phyloP scores from a whole-genome alignment of 2,888 invertebrate species.

The Pseudococcus longispinus region DNA sequence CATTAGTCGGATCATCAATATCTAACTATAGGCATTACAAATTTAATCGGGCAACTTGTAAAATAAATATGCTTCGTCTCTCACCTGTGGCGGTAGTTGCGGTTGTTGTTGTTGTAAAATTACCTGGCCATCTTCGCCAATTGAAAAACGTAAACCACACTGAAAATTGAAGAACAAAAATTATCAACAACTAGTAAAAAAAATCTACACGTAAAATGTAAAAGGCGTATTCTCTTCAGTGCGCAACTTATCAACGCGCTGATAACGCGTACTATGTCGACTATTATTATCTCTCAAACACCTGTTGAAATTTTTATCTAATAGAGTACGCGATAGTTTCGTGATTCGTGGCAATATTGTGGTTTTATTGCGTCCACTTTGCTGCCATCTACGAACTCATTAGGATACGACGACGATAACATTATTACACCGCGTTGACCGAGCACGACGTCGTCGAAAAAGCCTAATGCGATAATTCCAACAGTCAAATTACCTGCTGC shows the following conservation, averaged over 20 bases:
- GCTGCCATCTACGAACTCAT: not conserved
- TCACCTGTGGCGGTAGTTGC: slow-evolving; percentile 58
- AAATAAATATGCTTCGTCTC: not conserved
- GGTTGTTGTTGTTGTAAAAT: slow-evolving; percentile 72
- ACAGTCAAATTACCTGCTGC: not conserved
- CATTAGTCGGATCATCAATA: no score
- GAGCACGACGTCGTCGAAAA: not conserved
- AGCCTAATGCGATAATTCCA: not conserved
- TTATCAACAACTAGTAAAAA: not conserved
- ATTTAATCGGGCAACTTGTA: not conserved
- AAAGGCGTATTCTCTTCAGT: not conserved
- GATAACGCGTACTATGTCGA: not conserved
- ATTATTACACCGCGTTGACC: not conserved
- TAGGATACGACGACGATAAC: not conserved
- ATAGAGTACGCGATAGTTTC: not conserved
- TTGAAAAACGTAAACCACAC: slow-evolving; percentile 67
- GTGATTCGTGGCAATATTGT: not conserved
- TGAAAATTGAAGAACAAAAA: slow-evolving; percentile 20
- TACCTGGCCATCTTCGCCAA: slow-evolving; percentile 74
- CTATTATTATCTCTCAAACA: not conserved
- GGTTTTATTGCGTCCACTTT: not conserved
- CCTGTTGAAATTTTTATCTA: slow-evolving; percentile 13
- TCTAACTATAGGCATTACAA: no score
- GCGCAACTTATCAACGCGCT: slow-evolving; percentile 11
- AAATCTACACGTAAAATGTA: not conserved